Percentiles rank a stretch among this genome's conserved stretches.
Evolutionary conservation across 2,888 invertebrate genomes (phyloP).

Genomic region (Galerucella calmariensis): DNA sequence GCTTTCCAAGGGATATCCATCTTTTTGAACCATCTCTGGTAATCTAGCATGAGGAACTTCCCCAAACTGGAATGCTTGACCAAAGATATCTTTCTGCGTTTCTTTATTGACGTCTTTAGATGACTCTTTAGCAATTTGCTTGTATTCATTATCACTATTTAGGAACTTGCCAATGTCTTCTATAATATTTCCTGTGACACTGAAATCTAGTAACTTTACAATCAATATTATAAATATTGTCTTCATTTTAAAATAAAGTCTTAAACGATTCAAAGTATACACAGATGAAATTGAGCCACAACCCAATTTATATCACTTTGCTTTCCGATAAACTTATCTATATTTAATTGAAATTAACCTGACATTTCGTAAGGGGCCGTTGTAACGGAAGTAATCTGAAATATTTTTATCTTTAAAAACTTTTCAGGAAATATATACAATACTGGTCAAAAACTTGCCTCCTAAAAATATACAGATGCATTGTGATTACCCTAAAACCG

Average conservation of each 20-base stretch:
- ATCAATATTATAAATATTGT: not conserved
- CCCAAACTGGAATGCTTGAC: not conserved
- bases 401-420: not conserved
- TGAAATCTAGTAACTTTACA: not conserved
- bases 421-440: not conserved
- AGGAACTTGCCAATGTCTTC: not conserved
- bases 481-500: too few species aligned
- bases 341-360: not conserved
- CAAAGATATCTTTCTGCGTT: not conserved
- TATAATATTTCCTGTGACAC: not conserved
- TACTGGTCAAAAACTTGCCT: not conserved
- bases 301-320: not conserved
- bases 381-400: not conserved
- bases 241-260: not conserved
- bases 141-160: not conserved
- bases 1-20: constrained; percentile 62
- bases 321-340: not conserved
- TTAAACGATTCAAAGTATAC: not conserved
- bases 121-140: not conserved
- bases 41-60: not conserved
- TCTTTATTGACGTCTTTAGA: not conserved
- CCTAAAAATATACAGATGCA: too few species aligned
- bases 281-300: not conserved
- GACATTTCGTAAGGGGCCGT: not conserved
- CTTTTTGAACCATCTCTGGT: constrained; percentile 41